Base-by-base conservation (phyloP, 2,888 invertebrate genomes). In the Andrena marginata region DNA sequence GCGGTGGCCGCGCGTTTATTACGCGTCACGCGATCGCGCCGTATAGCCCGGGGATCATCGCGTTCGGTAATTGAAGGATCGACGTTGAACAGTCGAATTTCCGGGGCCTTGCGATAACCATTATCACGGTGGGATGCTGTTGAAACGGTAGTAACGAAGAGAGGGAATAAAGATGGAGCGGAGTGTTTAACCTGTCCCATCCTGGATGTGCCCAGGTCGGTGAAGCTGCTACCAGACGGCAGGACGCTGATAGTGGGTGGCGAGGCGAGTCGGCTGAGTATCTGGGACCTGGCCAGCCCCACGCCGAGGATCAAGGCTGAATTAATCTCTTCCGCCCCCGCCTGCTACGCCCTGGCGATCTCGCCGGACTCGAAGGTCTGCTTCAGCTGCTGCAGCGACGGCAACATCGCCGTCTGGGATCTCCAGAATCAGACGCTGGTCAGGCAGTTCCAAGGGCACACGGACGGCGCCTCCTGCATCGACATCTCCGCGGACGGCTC, bases 351-450 rank as follows among this genome's bases (percentile, higher is more conserved):
- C n/a, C 96, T 99, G 31, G 99, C 99, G 76, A 98, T 99, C 90
- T 98, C 98, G 91, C 98, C 98, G 0, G 99, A 99, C 94, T 98
- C 98, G 49, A 99, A 99, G 95, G 97, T 98, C 85, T 99, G 99
- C 96, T 99, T 99, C 95, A 98, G 98, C 93, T 99, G 99, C 95
- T 99, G 99, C 95, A 98, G 98, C 64, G 99, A 99, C 94, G 99
- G 99, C 63, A 98, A 98, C 95, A 98, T 99, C 89, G 98, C 98
- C 16, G 98, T 99, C 26, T 99, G 98, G 98, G 99, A 99, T 94
- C 95, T 99, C 8, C 98, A 98, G 94, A 98, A 98, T 94, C 98
- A 98, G 94, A 97, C 97, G 10, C 95, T 98, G 90, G 98, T 98
- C 88, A 95, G 98, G 85, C 97, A 97, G 94, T 97, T 97, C 95